phyloP scores from a whole-genome alignment of 2,888 invertebrate genomes.

The Hydroisotoma schaefferi region DNA sequence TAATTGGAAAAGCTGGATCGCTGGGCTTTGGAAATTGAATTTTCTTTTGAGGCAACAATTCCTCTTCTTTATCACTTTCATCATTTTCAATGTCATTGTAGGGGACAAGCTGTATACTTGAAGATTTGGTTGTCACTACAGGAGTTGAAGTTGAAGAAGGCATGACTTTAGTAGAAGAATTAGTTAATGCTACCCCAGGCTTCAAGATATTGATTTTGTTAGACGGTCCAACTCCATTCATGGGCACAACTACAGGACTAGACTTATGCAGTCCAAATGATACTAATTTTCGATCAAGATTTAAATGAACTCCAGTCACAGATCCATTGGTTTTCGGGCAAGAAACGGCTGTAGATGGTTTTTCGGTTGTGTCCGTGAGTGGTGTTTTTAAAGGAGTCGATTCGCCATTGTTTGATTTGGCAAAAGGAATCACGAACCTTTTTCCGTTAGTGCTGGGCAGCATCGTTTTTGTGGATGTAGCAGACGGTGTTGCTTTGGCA shows the following conservation, averaged over 20 bases:
- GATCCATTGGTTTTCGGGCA: constrained; percentile 8
- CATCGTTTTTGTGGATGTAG: constrained; percentile 13
- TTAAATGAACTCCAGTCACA: constrained; percentile 6
- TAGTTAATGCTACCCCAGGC: constrained; percentile 23
- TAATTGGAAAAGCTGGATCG: background rate
- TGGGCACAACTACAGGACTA: background rate
- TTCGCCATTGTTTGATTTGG: background rate
- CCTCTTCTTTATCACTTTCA: constrained; percentile 28
- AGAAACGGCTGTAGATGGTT: background rate
- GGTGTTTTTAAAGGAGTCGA: background rate
- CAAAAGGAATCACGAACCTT: constrained; percentile 12
- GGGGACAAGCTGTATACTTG: constrained; percentile 22
- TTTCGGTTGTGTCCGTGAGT: background rate
- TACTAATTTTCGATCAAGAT: constrained; percentile 18
- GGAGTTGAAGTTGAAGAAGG: constrained; percentile 4
- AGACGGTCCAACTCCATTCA: no score
- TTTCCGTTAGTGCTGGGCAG: constrained; percentile 3
- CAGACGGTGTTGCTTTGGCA: constrained; percentile 4
- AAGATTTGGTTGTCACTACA: background rate
- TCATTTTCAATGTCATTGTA: constrained; percentile 31
- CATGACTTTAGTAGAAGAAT: constrained; percentile 7
- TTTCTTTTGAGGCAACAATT: background rate
- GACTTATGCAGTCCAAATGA: constrained; percentile 19
- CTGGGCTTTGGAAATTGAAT: constrained; percentile 16
- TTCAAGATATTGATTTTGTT: constrained; percentile 30